Conservation (phyloP, 2,888 invertebrate genomes). For the Mycalesis mineus region DNA sequence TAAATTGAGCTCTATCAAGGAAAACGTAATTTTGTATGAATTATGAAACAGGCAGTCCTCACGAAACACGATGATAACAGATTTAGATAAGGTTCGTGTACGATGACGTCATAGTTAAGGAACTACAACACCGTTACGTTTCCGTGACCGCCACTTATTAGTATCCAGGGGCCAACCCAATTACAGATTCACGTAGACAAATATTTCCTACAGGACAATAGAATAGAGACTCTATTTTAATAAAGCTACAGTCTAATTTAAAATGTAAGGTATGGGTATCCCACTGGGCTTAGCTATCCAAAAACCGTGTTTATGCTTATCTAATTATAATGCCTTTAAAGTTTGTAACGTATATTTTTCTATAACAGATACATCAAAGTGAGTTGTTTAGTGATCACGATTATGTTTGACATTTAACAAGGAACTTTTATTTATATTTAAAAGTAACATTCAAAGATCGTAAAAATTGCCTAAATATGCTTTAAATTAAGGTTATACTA, state of each 20-base stretch:
- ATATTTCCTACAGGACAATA: conserved; percentile 1
- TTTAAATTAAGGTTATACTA: too few species aligned
- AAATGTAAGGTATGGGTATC: not conserved
- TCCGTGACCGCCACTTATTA: conserved; percentile 30
- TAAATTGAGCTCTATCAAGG: not conserved
- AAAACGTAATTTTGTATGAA: not conserved
- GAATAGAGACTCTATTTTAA: not conserved
- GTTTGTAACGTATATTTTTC: conserved; percentile 11
- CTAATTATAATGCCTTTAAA: conserved; percentile 14
- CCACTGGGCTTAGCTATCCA: conserved; percentile 1
- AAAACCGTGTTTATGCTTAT: conserved; percentile 18
- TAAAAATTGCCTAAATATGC: too few species aligned
- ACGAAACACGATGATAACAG: conserved; percentile 12
- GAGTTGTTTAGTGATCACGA: not conserved
- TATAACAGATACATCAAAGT: conserved; percentile 10
- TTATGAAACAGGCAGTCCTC: not conserved
- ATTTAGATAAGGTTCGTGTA: conserved; percentile 24
- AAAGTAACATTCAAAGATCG: too few species aligned
- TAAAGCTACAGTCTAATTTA: not conserved
- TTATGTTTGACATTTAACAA: not conserved
- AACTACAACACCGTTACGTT: conserved; percentile 30
- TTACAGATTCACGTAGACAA: conserved; percentile 21
- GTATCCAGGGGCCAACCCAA: conserved; percentile 28
- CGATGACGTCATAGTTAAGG: conserved; percentile 27
- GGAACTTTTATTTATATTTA: too few species aligned